Evolutionary conservation across 2,113 vertebrate species (phyloP).

Genomic region (Columba janthina): DNA sequence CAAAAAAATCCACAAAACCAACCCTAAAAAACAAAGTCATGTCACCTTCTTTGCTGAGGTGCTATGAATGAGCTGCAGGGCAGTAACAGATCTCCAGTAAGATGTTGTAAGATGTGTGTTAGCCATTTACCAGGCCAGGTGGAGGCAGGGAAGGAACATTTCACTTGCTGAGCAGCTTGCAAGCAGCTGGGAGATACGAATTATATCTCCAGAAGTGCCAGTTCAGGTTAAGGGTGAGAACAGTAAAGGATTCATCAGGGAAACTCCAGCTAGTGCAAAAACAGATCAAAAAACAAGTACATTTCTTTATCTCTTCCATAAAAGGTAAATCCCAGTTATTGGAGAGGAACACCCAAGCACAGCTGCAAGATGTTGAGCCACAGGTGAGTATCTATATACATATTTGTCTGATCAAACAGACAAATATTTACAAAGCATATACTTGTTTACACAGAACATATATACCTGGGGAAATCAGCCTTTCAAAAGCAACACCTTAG

Average conservation of each 20-base stretch:
- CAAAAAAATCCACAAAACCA: background rate
- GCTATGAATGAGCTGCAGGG: background rate
- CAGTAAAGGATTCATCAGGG: background rate
- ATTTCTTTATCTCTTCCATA: background rate
- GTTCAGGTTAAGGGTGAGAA: background rate
- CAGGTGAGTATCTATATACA: background rate
- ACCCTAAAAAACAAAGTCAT: background rate
- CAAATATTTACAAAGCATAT: background rate
- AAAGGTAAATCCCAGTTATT: background rate
- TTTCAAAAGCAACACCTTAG: background rate
- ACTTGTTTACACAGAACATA: background rate
- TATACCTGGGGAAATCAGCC: background rate
- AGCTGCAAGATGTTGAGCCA: background rate
- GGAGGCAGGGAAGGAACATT: background rate
- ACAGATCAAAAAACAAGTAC: background rate
- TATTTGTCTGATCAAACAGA: background rate
- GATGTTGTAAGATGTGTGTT: background rate
- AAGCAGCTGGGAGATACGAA: background rate
- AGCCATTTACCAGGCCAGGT: background rate
- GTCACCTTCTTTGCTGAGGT: background rate
- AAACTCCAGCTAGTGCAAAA: background rate
- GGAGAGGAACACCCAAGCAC: background rate
- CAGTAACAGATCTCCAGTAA: background rate
- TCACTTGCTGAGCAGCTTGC: background rate
- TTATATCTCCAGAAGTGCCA: background rate